Conservation (phyloP, 1,140 invertebrate species). For the Aphis gossypii region DNA sequence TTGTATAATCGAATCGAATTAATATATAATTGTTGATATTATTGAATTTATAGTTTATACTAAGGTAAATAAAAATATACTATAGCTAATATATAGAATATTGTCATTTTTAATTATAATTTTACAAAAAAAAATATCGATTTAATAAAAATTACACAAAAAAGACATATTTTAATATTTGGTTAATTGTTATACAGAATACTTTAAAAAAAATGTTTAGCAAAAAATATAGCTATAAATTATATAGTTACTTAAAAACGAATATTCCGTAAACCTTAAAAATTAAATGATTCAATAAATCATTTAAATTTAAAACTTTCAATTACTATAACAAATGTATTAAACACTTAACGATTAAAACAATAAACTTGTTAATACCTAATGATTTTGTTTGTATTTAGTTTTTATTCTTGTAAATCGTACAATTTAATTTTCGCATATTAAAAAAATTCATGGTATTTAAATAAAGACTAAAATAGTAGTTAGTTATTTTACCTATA, state of each 20-base stretch:
- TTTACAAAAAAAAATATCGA: neutral
- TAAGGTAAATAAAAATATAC: neutral
- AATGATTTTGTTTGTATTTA: neutral
- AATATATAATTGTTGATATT: neutral
- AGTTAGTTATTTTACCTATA: neutral
- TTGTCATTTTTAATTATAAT: neutral
- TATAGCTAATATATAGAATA: neutral
- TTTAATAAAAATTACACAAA: neutral
- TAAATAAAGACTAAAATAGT: neutral
- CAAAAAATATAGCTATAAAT: neutral
- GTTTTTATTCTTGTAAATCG: neutral
- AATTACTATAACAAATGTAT: slow-evolving; percentile 1
- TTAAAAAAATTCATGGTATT: neutral
- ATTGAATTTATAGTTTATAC: neutral
- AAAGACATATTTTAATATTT: neutral
- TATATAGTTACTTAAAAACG: neutral
- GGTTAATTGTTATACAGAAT: neutral
- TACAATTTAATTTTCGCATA: neutral
- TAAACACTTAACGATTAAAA: neutral
- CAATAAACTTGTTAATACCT: neutral
- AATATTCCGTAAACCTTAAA: neutral
- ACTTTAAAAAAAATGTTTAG: neutral
- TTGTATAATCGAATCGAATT: neutral
- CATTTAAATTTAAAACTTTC: neutral
- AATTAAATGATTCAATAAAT: neutral